These are phyloP conservation scores for Taeniopygia guttata DNA, from an alignment of 2,797 vertebrate genomes.

Conservation along the genomic window DNA sequence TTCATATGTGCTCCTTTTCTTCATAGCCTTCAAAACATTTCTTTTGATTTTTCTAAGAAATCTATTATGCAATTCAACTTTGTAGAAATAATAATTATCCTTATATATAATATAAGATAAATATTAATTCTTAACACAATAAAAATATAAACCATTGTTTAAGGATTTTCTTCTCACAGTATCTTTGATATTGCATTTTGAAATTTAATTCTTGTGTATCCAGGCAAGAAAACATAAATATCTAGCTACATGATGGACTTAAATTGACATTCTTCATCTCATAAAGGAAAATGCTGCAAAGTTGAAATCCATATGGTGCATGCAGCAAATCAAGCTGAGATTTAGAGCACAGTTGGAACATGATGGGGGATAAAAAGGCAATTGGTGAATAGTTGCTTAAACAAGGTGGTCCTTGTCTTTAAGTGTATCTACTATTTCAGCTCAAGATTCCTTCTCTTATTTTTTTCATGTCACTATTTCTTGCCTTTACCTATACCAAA, in stretches of 20 bases:
- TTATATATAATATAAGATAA: not conserved
- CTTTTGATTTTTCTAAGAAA: not conserved
- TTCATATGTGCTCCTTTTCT: not conserved
- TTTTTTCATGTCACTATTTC: not conserved
- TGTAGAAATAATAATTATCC: not conserved
- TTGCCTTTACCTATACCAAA: not conserved
- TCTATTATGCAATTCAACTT: not conserved
- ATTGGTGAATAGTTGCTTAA: not conserved
- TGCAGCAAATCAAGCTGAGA: not conserved
- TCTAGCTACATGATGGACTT: not conserved
- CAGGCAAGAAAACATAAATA: not conserved
- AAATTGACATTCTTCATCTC: not conserved
- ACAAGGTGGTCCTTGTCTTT: not conserved
- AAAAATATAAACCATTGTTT: not conserved
- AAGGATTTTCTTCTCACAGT: not conserved
- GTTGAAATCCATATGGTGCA: not conserved
- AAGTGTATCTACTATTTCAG: not conserved
- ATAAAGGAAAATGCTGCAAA: not conserved
- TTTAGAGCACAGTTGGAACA: not conserved
- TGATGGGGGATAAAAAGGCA: too few species aligned
- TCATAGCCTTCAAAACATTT: not conserved
- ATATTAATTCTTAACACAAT: not conserved
- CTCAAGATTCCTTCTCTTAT: not conserved
- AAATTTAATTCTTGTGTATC: not conserved
- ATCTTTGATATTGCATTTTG: not conserved